A percentile compares a stretch with the other conserved stretches of the same genome.
phyloP scores from a whole-genome alignment of 2,888 invertebrate species.

The Meiosimyza platycephala region DNA sequence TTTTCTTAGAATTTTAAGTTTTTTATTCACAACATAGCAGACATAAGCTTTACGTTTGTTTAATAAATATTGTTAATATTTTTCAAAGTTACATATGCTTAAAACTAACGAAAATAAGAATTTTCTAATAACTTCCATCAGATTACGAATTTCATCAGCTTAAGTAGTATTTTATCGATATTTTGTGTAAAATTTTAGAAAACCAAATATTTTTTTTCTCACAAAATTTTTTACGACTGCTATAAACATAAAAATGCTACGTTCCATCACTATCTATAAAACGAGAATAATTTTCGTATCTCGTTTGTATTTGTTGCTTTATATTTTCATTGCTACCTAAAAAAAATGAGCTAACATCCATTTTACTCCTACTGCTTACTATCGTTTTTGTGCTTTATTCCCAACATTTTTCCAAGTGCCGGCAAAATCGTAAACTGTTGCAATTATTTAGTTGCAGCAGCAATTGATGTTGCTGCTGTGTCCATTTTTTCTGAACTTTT shows the following conservation, averaged over 20 bases:
- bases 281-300: too few relatives aligned
- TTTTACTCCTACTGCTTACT: neutral
- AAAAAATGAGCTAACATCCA: slow-evolving; percentile 9
- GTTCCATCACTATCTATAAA: neutral
- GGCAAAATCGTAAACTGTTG: slow-evolving; percentile 21
- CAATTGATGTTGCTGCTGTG: slow-evolving; percentile 15
- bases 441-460: slow-evolving; percentile 27
- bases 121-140: too few relatives aligned
- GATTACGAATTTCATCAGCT: neutral
- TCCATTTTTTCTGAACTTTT: neutral
- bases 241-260: slow-evolving; percentile 10
- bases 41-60: too few relatives aligned
- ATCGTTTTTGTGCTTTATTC: neutral
- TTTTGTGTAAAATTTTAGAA: slow-evolving; percentile 2
- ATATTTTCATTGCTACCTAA: neutral
- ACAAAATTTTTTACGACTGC: slow-evolving; percentile 14
- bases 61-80: too few relatives aligned
- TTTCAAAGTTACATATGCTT: too few relatives aligned
- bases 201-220: neutral
- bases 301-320: neutral
- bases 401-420: neutral
- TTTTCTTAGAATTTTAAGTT: too few relatives aligned
- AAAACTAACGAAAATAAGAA: too few relatives aligned
- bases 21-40: too few relatives aligned
- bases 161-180: slow-evolving; percentile 14